Percentiles rank a stretch among this genome's conserved stretches.
phyloP scores from a whole-genome alignment of 2,113 vertebrate species.

The Sphyrna mokarran region DNA sequence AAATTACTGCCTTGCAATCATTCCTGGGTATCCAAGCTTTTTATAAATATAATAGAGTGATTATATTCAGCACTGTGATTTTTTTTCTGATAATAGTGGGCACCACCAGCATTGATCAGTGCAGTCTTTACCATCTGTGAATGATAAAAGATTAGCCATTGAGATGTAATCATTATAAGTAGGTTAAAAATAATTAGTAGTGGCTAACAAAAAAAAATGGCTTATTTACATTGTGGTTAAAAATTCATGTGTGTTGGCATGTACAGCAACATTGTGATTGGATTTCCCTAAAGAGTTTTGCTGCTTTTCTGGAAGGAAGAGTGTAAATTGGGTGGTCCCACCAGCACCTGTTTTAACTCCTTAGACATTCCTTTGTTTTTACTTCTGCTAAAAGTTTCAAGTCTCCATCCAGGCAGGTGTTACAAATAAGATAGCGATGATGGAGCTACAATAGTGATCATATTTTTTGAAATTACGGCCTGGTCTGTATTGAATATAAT shows the following conservation, averaged over 20 bases:
- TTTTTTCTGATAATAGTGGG: not conserved
- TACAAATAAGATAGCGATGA: not conserved
- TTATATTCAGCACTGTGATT: not conserved
- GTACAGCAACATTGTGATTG: not conserved
- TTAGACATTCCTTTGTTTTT: not conserved
- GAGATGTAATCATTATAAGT: not conserved
- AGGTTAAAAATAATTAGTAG: conserved; percentile 2
- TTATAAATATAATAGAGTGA: not conserved
- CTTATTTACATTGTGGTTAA: not conserved
- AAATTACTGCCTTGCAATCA: not conserved
- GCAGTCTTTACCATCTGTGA: not conserved
- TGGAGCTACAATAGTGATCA: not conserved
- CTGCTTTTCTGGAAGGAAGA: not conserved
- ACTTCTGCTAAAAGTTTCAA: not conserved
- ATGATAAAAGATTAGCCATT: not conserved
- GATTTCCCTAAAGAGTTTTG: not conserved
- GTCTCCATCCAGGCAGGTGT: too few relatives aligned
- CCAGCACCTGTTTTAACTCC: not conserved
- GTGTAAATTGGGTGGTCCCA: not conserved
- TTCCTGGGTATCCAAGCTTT: not conserved
- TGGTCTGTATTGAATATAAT: not conserved
- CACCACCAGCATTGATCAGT: not conserved
- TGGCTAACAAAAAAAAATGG: not conserved
- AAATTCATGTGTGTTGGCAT: not conserved
- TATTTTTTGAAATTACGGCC: not conserved